These are phyloP conservation scores for Smittia sp. DNA, from an alignment of 2,888 invertebrate genomes.

Conservation along the genomic window DNA sequence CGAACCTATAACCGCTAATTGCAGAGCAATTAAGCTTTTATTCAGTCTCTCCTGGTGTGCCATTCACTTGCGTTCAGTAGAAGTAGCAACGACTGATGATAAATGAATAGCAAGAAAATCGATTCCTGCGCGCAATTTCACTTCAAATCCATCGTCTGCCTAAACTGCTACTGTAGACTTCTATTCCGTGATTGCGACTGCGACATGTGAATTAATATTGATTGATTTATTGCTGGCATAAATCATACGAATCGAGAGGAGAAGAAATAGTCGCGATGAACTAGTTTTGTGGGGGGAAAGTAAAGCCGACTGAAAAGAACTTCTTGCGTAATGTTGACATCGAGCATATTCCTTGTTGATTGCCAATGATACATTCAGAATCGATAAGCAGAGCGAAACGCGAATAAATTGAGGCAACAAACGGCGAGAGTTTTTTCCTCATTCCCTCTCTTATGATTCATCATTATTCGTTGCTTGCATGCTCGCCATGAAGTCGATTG, in stretches of 20 bases:
- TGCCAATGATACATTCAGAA: background rate
- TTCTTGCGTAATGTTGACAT: background rate
- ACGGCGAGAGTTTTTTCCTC: background rate
- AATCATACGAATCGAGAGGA: constrained; percentile 12
- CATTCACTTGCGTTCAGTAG: background rate
- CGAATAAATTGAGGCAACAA: background rate
- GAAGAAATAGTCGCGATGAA: background rate
- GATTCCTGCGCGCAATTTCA: background rate
- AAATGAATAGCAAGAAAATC: background rate
- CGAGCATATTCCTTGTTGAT: background rate
- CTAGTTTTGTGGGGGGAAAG: background rate
- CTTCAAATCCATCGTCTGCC: background rate
- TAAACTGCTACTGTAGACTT: background rate
- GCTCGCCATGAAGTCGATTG: background rate
- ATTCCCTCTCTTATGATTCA: background rate
- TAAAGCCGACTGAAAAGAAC: background rate
- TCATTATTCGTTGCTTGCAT: background rate
- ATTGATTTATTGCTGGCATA: constrained; percentile 37
- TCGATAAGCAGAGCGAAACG: constrained; percentile 9
- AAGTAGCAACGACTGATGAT: background rate
- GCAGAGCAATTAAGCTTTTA: too few species aligned
- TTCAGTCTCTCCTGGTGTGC: background rate
- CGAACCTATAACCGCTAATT: too few species aligned
- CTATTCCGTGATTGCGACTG: constrained; percentile 16
- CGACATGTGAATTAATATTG: constrained; percentile 39